A percentile compares a stretch with the other conserved stretches of the same genome.
phyloP scores from a whole-genome alignment of 2,888 invertebrate genomes.

The Panopea generosa region DNA sequence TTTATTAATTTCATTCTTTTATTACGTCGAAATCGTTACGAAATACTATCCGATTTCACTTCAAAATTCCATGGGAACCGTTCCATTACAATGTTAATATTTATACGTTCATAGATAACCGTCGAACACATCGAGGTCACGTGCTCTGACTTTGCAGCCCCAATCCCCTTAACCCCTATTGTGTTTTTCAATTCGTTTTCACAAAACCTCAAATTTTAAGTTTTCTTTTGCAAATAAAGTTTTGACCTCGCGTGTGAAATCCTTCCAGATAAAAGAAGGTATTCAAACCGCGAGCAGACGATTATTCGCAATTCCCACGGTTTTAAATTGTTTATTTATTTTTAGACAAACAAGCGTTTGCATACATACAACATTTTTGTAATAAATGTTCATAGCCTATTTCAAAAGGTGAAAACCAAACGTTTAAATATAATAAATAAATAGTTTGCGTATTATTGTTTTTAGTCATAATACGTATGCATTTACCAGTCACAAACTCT shows the following conservation, averaged over 20 bases:
- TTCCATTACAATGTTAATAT: not conserved
- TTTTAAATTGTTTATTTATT: conserved; percentile 36
- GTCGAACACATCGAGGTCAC: not conserved
- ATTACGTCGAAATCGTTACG: too few relatives aligned
- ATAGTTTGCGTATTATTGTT: too few relatives aligned
- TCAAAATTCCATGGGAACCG: too few relatives aligned
- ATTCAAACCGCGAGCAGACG: conserved; percentile 10
- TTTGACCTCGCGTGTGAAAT: conserved; percentile 26
- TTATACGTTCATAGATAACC: not conserved
- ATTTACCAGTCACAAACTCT: too few relatives aligned
- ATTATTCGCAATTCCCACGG: conserved; percentile 21
- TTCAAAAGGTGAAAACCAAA: too few relatives aligned
- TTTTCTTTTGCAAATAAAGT: conserved; percentile 27
- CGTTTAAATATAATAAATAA: too few relatives aligned
- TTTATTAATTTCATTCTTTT: too few relatives aligned
- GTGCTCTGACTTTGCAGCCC: not conserved
- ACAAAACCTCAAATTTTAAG: not conserved
- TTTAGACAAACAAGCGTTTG: conserved; percentile 29
- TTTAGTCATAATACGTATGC: too few relatives aligned
- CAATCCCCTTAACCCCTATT: conserved; percentile 13
- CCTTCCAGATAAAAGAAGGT: conserved; percentile 15
- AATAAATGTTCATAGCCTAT: not conserved
- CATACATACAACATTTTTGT: conserved; percentile 25
- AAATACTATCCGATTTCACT: too few relatives aligned
- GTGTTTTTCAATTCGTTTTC: conserved; percentile 8